Conservation (phyloP, 2,797 vertebrate genomes). For the Pipistrellus pygmaeus region DNA sequence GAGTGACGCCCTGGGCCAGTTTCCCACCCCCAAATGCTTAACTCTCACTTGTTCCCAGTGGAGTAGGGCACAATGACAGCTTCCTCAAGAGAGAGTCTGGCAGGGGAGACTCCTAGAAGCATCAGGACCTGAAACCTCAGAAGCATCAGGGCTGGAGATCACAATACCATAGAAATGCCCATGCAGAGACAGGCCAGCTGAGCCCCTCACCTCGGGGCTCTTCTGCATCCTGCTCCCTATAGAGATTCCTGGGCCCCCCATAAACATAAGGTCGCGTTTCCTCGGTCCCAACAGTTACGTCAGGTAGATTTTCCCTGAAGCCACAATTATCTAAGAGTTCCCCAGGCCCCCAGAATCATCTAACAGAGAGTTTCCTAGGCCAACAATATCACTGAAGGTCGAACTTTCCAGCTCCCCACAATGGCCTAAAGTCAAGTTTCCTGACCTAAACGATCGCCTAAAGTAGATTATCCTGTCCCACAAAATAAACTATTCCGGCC, state of each 20-base stretch:
- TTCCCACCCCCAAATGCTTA: background rate
- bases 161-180: background rate
- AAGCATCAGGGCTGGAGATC: background rate
- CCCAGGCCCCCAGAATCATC: background rate
- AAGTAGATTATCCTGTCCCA: background rate
- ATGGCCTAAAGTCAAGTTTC: background rate
- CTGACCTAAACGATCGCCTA: background rate
- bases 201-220: background rate
- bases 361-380: background rate
- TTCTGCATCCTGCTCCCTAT: background rate
- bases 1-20: background rate
- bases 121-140: background rate
- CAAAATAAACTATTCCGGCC: background rate
- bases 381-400: background rate
- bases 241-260: background rate
- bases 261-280: background rate
- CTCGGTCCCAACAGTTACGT: too few relatives aligned
- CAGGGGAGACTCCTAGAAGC: background rate
- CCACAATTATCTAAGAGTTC: background rate
- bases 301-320: background rate
- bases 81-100: background rate
- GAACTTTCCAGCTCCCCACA: background rate
- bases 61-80: background rate
- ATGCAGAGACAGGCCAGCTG: too few relatives aligned
- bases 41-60: background rate